A percentile compares a stretch with the other conserved stretches of the same genome.
phyloP scores from a whole-genome alignment of 2,888 invertebrate genomes.

The Torymus texanus region DNA sequence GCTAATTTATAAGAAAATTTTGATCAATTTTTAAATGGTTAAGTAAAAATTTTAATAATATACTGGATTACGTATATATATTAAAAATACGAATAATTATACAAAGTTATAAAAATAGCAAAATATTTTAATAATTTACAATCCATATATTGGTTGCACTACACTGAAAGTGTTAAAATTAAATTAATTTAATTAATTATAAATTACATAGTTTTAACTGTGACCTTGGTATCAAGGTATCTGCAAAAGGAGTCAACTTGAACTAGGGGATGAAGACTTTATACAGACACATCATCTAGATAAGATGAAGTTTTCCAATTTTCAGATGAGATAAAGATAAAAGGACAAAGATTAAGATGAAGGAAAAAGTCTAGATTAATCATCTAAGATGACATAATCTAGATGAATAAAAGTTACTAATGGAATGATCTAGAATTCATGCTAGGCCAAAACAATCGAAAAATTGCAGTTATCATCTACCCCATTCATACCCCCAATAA shows the following conservation, averaged over 20 bases:
- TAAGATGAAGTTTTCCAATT: slow-evolving; percentile 42
- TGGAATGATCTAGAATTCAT: slow-evolving; percentile 42
- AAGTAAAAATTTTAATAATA: no score
- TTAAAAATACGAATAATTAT: no score
- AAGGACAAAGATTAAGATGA: slow-evolving; percentile 39
- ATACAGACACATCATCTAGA: slow-evolving; percentile 26
- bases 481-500: no score
- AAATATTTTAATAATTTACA: no score
- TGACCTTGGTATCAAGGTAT: background rate
- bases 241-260: background rate
- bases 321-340: slow-evolving; percentile 12
- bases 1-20: no score
- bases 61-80: no score
- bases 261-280: slow-evolving; percentile 4
- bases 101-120: no score
- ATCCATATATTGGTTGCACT: no score
- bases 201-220: no score
- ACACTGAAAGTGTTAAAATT: no score
- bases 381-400: slow-evolving; percentile 30
- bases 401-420: slow-evolving; percentile 27
- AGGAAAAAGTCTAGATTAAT: slow-evolving; percentile 18
- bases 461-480: background rate
- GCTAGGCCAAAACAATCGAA: slow-evolving; percentile 11
- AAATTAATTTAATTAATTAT: no score
- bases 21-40: no score